Evolutionary conservation across 2,113 vertebrate genomes (phyloP).

Genomic region (Muntiacus reevesi): DNA sequence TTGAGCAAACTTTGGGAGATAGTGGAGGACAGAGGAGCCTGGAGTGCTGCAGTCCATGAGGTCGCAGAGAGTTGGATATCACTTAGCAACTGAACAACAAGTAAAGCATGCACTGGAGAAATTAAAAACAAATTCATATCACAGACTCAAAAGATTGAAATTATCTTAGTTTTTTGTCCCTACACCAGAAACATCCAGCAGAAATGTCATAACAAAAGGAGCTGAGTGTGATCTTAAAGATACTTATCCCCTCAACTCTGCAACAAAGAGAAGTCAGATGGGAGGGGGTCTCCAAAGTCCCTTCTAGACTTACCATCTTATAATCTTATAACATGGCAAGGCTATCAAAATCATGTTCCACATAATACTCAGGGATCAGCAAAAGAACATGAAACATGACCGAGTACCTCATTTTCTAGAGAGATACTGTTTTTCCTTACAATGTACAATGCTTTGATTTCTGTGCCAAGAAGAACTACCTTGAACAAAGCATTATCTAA

Average conservation of each 20-base stretch:
- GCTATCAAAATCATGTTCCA: neutral
- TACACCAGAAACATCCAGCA: neutral
- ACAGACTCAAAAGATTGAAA: conserved; percentile 28
- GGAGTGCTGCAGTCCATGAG: neutral
- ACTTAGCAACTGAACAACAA: neutral
- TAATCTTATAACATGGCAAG: neutral
- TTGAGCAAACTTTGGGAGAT: neutral
- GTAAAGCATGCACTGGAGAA: conserved; percentile 23
- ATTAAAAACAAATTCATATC: conserved; percentile 23
- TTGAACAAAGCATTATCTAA: neutral
- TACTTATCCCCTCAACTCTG: neutral
- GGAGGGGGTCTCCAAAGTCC: neutral
- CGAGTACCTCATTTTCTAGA: neutral
- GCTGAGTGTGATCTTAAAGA: neutral
- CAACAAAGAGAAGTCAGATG: neutral
- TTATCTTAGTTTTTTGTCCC: neutral
- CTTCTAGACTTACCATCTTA: neutral
- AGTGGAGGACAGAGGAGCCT: neutral
- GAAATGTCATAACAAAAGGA: neutral
- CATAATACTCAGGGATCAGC: neutral
- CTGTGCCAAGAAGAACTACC: neutral
- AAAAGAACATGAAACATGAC: neutral
- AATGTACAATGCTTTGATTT: conserved; percentile 3
- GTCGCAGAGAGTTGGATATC: neutral
- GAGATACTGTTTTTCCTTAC: neutral